Percentiles rank a stretch among this genome's conserved stretches.
phyloP scores from a whole-genome alignment of 2,113 vertebrate species.

The Alethe diademata region DNA sequence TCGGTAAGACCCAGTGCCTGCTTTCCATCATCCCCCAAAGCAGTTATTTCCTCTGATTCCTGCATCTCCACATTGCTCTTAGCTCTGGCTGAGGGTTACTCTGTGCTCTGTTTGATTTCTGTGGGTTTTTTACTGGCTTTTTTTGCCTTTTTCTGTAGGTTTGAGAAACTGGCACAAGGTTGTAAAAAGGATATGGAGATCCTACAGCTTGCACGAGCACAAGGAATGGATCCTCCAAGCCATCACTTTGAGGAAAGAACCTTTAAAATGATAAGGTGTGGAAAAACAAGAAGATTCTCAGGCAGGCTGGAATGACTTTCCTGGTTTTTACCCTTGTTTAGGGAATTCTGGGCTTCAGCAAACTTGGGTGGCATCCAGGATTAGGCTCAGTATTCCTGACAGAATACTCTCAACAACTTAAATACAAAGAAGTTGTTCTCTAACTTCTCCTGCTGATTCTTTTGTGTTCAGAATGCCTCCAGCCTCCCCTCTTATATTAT shows the following conservation, averaged over 20 bases:
- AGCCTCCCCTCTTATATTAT: background rate
- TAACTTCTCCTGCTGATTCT: background rate
- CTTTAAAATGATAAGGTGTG: constrained; percentile 88
- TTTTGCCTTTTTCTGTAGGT: constrained; percentile 68
- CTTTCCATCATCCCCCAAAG: background rate
- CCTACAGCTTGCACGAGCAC: constrained; percentile 85
- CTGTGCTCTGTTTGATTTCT: background rate
- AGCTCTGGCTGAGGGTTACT: background rate
- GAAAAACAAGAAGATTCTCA: background rate
- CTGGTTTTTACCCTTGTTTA: background rate
- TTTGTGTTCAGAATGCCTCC: background rate
- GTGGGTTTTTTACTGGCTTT: background rate
- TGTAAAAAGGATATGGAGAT: constrained; percentile 91
- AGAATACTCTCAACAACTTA: background rate
- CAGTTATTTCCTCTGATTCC: background rate
- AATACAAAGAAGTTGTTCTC: background rate
- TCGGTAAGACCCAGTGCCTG: constrained; percentile 73
- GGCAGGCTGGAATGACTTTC: background rate
- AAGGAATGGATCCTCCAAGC: constrained; percentile 87
- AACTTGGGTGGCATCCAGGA: background rate
- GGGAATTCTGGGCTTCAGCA: background rate
- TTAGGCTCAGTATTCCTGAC: background rate
- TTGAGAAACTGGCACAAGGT: constrained; percentile 90
- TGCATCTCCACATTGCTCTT: background rate
- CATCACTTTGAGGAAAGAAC: constrained; percentile 93